Conservation (phyloP, 2,888 invertebrate species). For the Eurois occulta region DNA sequence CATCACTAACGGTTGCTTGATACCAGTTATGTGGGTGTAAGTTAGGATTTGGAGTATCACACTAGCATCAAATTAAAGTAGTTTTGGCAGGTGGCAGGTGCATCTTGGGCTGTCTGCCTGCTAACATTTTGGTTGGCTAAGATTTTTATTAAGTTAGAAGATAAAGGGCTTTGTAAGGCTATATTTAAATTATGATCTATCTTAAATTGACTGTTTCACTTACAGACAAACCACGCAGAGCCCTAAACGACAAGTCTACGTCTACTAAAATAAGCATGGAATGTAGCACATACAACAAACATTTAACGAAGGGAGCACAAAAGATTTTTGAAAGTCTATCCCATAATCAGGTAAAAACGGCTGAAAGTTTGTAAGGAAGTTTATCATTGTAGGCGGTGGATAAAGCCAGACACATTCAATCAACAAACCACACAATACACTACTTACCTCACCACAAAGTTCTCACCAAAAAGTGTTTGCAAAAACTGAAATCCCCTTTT, state of each 20-base stretch:
- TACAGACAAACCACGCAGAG: not conserved
- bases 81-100: not conserved
- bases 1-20: conserved; percentile 39
- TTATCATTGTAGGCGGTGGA: not conserved
- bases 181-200: not conserved
- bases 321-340: not conserved
- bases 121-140: not conserved
- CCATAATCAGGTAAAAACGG: not conserved
- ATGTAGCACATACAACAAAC: not conserved
- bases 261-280: not conserved
- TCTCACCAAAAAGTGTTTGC: not conserved
- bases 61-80: conserved; percentile 11
- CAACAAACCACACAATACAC: conserved; percentile 6
- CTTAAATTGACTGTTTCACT: not conserved
- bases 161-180: not conserved
- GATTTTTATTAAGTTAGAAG: not conserved
- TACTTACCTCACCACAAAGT: conserved; percentile 9
- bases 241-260: not conserved
- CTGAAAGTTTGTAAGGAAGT: not conserved
- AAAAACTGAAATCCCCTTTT: conserved; percentile 36
- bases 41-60: conserved; percentile 14
- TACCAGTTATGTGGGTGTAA: conserved; percentile 13
- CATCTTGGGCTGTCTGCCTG: not conserved
- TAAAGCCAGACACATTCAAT: not conserved
- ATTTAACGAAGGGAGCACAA: not conserved